Evolutionary conservation across 2,888 invertebrate species (phyloP).

Genomic region (Notocelia uddmanniana): DNA sequence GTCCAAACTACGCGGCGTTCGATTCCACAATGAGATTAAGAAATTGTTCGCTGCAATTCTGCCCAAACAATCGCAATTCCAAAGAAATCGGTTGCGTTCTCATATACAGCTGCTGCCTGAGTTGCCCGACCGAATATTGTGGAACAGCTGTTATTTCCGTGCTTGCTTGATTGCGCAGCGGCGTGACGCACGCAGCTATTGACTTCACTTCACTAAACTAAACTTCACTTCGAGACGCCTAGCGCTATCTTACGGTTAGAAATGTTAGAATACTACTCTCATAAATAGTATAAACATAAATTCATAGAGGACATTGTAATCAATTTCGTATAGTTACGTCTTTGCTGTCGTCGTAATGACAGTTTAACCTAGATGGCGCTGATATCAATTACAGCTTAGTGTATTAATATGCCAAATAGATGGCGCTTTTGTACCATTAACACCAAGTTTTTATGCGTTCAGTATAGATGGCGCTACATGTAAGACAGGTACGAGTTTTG

Average conservation of each 20-base stretch:
- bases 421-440: constrained; percentile 1
- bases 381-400: background rate
- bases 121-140: constrained; percentile 84
- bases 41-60: constrained; percentile 58
- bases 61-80: constrained; percentile 78
- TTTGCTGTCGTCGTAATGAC: background rate
- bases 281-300: background rate
- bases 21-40: constrained; percentile 74
- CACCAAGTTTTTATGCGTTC: background rate
- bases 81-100: constrained; percentile 80
- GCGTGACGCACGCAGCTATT: constrained; percentile 74
- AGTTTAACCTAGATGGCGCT: constrained; percentile 19
- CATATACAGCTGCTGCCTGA: constrained; percentile 75
- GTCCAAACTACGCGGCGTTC: constrained; percentile 69
- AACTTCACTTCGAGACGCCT: constrained; percentile 65
- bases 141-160: constrained; percentile 86
- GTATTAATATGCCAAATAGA: background rate
- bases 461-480: constrained; percentile 6
- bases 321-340: background rate
- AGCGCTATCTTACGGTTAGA: constrained; percentile 57
- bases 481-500: no score
- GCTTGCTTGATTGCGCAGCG: constrained; percentile 78
- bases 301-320: background rate
- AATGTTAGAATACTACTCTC: background rate
- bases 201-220: constrained; percentile 72